These are phyloP conservation scores for Aphaenogaster ashmeadi DNA, from an alignment of 1,140 invertebrate genomes.

Conservation along the genomic window DNA sequence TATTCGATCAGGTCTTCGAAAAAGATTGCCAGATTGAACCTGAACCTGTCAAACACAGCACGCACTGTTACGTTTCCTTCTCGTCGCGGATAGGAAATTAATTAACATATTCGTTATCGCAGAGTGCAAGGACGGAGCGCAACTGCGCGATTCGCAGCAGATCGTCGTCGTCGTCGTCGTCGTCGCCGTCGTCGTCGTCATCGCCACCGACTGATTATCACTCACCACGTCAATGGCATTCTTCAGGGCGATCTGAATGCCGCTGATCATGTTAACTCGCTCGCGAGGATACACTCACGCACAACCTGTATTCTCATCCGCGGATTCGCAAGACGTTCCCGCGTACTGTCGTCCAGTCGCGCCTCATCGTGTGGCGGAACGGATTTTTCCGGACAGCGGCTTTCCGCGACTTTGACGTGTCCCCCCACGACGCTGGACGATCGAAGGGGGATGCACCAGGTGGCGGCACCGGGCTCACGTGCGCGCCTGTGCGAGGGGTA, in stretches of 20 bases:
- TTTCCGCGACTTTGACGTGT: slow-evolving; percentile 66
- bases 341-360: slow-evolving; percentile 13
- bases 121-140: slow-evolving; percentile 17
- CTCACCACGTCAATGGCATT: slow-evolving; percentile 88
- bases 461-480: slow-evolving; percentile 7
- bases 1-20: not conserved
- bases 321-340: slow-evolving; percentile 25
- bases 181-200: not conserved
- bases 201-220: slow-evolving; percentile 58
- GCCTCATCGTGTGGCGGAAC: slow-evolving; percentile 38
- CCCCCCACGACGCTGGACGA: not conserved
- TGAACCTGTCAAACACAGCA: not conserved
- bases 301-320: slow-evolving; percentile 38
- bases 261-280: slow-evolving; percentile 84
- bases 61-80: not conserved
- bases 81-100: not conserved
- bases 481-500: not conserved
- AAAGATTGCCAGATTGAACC: not conserved
- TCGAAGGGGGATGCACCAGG: slow-evolving; percentile 1
- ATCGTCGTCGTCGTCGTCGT: slow-evolving; percentile 10
- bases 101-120: slow-evolving; percentile 18
- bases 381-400: slow-evolving; percentile 31
- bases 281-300: slow-evolving; percentile 6
- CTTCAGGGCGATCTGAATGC: slow-evolving; percentile 86
- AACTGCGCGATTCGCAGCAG: slow-evolving; percentile 29